A percentile compares a stretch with the other conserved stretches of the same genome.
Conservation (phyloP, 1,140 invertebrate genomes). For the Aphaenogaster ashmeadi region DNA sequence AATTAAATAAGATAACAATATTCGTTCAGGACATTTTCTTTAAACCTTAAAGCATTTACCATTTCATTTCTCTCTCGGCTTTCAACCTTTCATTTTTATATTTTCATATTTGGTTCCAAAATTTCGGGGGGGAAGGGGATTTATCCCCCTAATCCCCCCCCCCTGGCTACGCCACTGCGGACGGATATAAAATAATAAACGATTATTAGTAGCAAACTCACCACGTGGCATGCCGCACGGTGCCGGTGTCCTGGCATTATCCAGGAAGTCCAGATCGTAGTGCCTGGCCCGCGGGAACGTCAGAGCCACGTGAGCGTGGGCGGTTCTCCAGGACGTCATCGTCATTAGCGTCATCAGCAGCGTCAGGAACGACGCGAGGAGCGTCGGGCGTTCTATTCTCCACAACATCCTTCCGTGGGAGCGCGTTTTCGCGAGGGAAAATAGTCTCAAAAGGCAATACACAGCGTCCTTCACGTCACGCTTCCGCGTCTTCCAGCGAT, state of each 20-base stretch:
- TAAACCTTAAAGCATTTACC: no score
- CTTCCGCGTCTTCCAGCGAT: slow-evolving; percentile 32
- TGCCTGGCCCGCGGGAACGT: slow-evolving; percentile 95
- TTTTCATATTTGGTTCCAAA: no score
- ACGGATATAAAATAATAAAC: not conserved
- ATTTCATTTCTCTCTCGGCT: no score
- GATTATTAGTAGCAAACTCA: slow-evolving; percentile 85
- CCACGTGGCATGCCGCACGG: slow-evolving; percentile 99
- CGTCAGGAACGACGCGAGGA: slow-evolving; percentile 24
- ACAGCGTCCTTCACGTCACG: slow-evolving; percentile 27
- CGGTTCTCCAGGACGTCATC: slow-evolving; percentile 74
- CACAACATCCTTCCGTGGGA: slow-evolving; percentile 59
- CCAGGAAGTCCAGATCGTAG: slow-evolving; percentile 97
- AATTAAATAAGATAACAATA: no score
- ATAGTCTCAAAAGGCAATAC: not conserved
- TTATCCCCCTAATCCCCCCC: no score
- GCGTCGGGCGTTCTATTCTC: slow-evolving; percentile 66
- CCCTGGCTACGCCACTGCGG: no score
- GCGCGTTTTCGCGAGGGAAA: slow-evolving; percentile 45
- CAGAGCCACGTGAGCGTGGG: slow-evolving; percentile 92
- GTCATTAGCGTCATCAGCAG: slow-evolving; percentile 76
- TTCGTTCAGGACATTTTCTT: no score
- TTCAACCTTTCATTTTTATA: no score
- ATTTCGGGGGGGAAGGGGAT: no score
- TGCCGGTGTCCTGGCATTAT: slow-evolving; percentile 95